These are phyloP conservation scores for Baronia brevicornis DNA, from an alignment of 2,888 invertebrate species.

Conservation along the genomic window DNA sequence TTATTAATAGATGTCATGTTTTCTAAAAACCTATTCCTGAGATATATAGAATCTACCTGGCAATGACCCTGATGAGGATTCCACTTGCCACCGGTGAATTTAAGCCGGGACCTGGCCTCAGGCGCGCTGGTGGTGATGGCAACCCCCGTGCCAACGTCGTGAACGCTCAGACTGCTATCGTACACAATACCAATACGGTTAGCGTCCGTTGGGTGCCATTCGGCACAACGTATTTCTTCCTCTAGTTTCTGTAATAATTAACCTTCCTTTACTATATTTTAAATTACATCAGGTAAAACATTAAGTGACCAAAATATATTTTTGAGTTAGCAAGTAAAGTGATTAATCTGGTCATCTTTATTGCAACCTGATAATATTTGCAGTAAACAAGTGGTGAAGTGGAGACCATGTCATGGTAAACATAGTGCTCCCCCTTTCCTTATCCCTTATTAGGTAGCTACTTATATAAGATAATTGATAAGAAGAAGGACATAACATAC, in stretches of 20 bases:
- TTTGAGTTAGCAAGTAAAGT: too few species aligned
- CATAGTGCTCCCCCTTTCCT: too few species aligned
- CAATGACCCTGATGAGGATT: conserved; percentile 94
- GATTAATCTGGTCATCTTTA: too few species aligned
- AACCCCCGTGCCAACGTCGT: conserved; percentile 80
- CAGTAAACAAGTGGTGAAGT: too few species aligned
- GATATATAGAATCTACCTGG: conserved; percentile 61
- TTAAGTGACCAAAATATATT: too few species aligned
- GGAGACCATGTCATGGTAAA: too few species aligned
- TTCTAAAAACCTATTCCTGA: neutral
- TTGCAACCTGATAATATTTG: too few species aligned
- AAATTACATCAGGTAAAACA: too few species aligned
- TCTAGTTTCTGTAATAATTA: conserved; percentile 64
- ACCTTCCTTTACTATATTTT: neutral
- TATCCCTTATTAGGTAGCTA: too few species aligned
- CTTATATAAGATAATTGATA: too few species aligned
- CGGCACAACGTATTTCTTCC: conserved; percentile 84
- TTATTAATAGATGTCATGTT: too few species aligned
- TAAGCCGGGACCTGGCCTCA: conserved; percentile 83
- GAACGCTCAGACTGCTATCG: conserved; percentile 84
- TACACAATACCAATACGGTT: conserved; percentile 82
- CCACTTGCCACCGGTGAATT: conserved; percentile 93
- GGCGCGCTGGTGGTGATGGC: conserved; percentile 59
- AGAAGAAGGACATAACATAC: conserved; percentile 27
- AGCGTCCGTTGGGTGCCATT: conserved; percentile 90